Conservation (phyloP, 2,888 invertebrate species). For the Physocephala rufipes region DNA sequence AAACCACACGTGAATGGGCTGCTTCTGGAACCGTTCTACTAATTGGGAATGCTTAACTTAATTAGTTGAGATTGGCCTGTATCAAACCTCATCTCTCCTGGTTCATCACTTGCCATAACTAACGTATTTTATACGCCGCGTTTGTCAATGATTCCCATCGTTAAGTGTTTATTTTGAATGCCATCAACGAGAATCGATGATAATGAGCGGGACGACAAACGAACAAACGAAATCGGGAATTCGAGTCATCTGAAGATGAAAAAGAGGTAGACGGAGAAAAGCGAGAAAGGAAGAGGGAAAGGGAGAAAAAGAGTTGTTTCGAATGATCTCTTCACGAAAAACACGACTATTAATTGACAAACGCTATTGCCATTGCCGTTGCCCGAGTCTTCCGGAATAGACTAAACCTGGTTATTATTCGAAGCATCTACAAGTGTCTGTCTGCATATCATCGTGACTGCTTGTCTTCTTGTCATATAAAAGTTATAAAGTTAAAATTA, state of each 20-base stretch:
- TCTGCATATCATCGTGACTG: not conserved
- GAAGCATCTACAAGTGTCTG: no score
- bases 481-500: constrained; percentile 20
- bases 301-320: no score
- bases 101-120: constrained; percentile 18
- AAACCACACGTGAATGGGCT: not conserved
- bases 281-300: no score
- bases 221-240: not conserved
- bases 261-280: no score
- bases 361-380: no score
- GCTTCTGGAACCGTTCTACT: constrained; percentile 4
- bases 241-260: not conserved
- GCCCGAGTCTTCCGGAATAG: no score
- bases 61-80: constrained; percentile 7
- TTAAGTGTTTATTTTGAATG: constrained; percentile 60
- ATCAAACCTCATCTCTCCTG: not conserved
- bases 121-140: constrained; percentile 14
- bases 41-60: constrained; percentile 16
- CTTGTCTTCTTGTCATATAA: constrained; percentile 20
- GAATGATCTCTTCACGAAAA: no score
- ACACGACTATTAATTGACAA: no score
- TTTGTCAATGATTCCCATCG: constrained; percentile 31
- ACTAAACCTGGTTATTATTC: no score
- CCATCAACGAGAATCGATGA: constrained; percentile 35
- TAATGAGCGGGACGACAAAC: constrained; percentile 31